Evolutionary conservation across 2,888 invertebrate genomes (phyloP).

Genomic region (Trachelus tabidus): DNA sequence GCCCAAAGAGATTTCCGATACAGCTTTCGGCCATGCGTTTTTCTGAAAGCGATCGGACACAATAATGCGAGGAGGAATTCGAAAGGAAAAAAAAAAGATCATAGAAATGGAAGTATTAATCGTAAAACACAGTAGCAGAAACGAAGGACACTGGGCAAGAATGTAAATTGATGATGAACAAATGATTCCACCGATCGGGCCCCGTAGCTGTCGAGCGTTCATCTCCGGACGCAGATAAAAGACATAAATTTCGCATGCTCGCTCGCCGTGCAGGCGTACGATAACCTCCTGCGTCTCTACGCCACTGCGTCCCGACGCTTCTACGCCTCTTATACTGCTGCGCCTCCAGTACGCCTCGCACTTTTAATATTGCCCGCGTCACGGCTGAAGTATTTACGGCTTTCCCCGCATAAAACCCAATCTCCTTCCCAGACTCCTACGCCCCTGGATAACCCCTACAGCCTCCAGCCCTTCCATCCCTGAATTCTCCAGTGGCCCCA

Average conservation of each 20-base stretch:
- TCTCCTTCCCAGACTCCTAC: conserved; percentile 19
- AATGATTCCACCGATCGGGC: conserved; percentile 36
- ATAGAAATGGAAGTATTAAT: conserved; percentile 17
- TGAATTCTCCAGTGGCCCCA: too few relatives aligned
- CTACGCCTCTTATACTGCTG: too few relatives aligned
- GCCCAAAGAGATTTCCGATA: too few relatives aligned
- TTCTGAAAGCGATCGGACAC: too few relatives aligned
- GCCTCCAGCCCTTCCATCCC: neutral
- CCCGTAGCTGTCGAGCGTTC: conserved; percentile 36
- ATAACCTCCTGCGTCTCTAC: conserved; percentile 37
- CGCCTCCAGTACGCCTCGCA: conserved; percentile 30
- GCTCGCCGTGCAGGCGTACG: conserved; percentile 44
- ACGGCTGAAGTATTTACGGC: conserved; percentile 60
- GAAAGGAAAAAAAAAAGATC: too few relatives aligned
- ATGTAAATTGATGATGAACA: conserved; percentile 37
- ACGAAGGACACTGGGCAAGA: conserved; percentile 18
- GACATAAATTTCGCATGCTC: conserved; percentile 52
- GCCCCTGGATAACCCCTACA: neutral
- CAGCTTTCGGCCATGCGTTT: too few relatives aligned
- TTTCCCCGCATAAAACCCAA: conserved; percentile 38
- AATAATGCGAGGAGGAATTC: too few relatives aligned
- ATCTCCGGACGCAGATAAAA: conserved; percentile 42
- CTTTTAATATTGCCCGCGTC: conserved; percentile 61
- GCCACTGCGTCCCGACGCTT: too few relatives aligned
- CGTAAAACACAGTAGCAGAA: conserved; percentile 35